A percentile compares a stretch with the other conserved stretches of the same genome.
phyloP scores from a whole-genome alignment of 2,113 vertebrate genomes.

The Zosterops japonicus region DNA sequence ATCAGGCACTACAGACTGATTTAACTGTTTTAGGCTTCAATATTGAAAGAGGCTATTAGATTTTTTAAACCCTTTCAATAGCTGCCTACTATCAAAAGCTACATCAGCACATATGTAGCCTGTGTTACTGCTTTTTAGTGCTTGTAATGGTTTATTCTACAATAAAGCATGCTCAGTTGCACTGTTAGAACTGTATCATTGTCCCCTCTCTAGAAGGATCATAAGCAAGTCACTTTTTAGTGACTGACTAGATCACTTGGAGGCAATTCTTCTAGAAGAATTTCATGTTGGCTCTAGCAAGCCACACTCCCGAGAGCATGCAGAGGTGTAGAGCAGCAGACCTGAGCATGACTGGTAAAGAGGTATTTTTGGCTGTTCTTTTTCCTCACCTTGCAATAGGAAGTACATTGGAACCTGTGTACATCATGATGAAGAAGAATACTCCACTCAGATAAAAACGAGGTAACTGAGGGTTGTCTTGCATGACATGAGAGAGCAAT shows the following conservation, averaged over 20 bases:
- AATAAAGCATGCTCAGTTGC: background rate
- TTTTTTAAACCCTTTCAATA: background rate
- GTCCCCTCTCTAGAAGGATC: background rate
- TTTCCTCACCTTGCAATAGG: slow-evolving; percentile 91
- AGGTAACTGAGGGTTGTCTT: slow-evolving; percentile 97
- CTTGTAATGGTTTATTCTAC: background rate
- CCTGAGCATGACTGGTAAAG: background rate
- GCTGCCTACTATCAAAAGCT: background rate
- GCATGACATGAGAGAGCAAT: slow-evolving; percentile 89
- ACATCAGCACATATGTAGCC: background rate
- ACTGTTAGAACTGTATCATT: background rate
- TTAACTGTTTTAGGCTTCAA: background rate
- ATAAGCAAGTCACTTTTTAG: background rate
- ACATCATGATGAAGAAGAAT: slow-evolving; percentile 99
- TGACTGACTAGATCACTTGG: fast-evolving
- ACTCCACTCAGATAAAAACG: slow-evolving; percentile 95
- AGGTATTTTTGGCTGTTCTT: background rate
- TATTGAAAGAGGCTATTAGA: background rate
- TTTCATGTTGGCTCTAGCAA: background rate
- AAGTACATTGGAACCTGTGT: slow-evolving; percentile 97
- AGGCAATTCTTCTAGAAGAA: background rate
- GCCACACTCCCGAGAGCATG: background rate
- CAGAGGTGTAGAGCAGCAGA: background rate
- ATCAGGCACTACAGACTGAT: background rate
- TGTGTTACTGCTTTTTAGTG: background rate